phyloP scores from a whole-genome alignment of 2,113 vertebrate species.

The Hypocryptadius cinnamomeus region DNA sequence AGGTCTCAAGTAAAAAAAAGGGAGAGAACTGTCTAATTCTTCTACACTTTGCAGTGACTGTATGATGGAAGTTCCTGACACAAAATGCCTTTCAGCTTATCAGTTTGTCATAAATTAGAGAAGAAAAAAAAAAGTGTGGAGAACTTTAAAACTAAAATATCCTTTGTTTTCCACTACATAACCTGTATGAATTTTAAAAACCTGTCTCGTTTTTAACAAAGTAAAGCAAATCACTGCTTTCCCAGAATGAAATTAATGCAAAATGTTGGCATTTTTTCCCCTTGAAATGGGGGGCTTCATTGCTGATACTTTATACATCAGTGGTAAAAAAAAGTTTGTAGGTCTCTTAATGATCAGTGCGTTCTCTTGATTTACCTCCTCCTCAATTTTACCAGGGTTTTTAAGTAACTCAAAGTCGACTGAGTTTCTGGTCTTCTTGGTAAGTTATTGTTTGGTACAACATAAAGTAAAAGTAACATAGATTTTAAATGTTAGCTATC shows the following conservation, averaged over 20 bases:
- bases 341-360: neutral
- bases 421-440: neutral
- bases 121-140: neutral
- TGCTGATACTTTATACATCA: neutral
- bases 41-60: neutral
- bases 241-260: neutral
- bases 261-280: neutral
- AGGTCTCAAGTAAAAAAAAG: neutral
- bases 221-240: neutral
- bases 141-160: neutral
- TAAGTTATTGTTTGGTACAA: neutral
- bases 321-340: rapidly evolving
- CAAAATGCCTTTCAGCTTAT: neutral
- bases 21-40: neutral
- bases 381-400: neutral
- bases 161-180: neutral
- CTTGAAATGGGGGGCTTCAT: neutral
- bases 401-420: neutral
- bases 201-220: neutral
- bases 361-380: neutral
- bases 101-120: neutral
- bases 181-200: neutral
- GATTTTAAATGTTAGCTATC: neutral
- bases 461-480: neutral
- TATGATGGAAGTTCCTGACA: neutral